phyloP scores from a whole-genome alignment of 2,113 vertebrate genomes.

The Tychaedon coryphoeus region DNA sequence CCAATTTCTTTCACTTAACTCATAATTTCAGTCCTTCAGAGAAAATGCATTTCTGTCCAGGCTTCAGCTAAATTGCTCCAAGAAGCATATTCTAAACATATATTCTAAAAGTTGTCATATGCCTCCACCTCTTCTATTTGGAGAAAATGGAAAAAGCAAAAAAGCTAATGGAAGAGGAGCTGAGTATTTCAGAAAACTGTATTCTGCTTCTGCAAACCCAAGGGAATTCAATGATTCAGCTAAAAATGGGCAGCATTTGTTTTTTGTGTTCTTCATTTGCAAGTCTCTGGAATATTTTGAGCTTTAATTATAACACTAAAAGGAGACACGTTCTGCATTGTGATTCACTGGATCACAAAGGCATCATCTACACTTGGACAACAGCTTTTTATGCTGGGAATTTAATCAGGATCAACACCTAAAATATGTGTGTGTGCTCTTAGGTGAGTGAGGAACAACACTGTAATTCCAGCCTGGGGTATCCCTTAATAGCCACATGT shows the following conservation, averaged over 20 bases:
- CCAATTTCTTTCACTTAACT: constrained; percentile 1
- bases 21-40: neutral
- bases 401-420: neutral
- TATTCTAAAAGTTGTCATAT: constrained; percentile 14
- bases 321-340: neutral
- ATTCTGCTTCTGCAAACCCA: constrained; percentile 21
- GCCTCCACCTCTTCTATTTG: neutral
- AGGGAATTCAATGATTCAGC: neutral
- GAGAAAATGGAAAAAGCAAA: neutral
- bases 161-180: neutral
- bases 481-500: rapidly evolving
- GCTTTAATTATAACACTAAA: neutral
- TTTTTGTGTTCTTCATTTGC: constrained; percentile 16
- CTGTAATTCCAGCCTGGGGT: neutral
- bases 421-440: neutral
- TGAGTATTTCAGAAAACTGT: neutral
- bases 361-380: neutral
- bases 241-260: constrained; percentile 14
- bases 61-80: neutral
- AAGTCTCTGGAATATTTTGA: constrained; percentile 7
- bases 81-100: constrained; percentile 4
- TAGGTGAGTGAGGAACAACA: neutral
- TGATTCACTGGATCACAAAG: neutral
- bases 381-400: neutral
- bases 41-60: neutral